Conservation (phyloP, 2,113 vertebrate genomes). For the Podarcis raffonei region DNA sequence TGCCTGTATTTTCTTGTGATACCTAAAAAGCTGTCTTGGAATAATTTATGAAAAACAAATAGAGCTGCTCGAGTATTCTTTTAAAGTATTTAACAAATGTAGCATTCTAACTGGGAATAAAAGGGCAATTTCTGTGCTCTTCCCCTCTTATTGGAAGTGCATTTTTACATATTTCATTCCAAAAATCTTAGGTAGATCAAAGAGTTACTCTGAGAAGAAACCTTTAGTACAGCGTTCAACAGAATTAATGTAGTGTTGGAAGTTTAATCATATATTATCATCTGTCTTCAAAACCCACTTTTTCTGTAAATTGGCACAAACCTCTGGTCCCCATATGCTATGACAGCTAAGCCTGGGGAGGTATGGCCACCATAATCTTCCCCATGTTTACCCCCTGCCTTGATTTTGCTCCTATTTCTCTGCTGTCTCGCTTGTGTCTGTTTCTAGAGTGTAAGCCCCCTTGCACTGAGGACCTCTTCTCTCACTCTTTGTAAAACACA, state of each 20-base stretch:
- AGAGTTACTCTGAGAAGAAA: not conserved
- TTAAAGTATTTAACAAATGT: constrained; percentile 48
- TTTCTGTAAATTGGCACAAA: not conserved
- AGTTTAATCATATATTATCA: not conserved
- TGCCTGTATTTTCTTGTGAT: constrained; percentile 33
- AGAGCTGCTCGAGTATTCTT: constrained; percentile 48
- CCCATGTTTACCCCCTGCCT: not conserved
- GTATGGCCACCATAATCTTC: too few species aligned
- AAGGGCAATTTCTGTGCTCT: not conserved
- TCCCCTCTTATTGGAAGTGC: too few species aligned
- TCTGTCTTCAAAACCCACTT: not conserved
- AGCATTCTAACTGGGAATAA: constrained; percentile 5
- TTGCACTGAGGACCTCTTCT: not conserved
- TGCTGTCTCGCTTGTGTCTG: not conserved
- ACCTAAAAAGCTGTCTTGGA: constrained; percentile 56
- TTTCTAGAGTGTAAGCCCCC: not conserved
- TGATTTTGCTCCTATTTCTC: not conserved
- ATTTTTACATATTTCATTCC: not conserved
- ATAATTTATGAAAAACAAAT: constrained; percentile 62
- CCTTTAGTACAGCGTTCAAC: not conserved
- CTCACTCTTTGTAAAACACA: not conserved
- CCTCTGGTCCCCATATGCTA: not conserved
- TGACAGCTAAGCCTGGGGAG: not conserved
- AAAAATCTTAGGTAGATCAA: not conserved
- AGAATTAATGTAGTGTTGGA: not conserved